Percentiles rank a stretch among this genome's conserved stretches.
phyloP scores from a whole-genome alignment of 2,113 vertebrate genomes.

The Apodemus speciosus region DNA sequence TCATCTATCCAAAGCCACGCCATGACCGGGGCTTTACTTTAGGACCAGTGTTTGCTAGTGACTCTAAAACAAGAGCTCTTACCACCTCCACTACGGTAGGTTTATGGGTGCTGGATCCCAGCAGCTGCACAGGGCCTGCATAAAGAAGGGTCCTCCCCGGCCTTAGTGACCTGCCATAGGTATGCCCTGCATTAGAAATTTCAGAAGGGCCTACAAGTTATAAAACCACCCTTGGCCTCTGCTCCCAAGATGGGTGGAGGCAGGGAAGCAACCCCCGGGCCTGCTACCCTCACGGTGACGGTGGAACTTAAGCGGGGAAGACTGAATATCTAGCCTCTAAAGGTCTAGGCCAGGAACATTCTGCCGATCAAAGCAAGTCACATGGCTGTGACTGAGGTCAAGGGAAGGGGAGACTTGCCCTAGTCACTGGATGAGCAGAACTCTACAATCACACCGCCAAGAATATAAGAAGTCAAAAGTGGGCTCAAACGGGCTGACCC shows the following conservation, averaged over 20 bases:
- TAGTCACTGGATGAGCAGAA: background rate
- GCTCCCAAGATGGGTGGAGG: background rate
- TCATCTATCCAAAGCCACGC: background rate
- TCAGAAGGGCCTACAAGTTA: background rate
- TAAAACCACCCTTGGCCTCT: background rate
- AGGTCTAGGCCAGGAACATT: background rate
- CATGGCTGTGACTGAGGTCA: background rate
- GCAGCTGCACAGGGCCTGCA: background rate
- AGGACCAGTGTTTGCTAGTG: background rate
- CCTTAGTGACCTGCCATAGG: background rate
- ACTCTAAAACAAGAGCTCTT: background rate
- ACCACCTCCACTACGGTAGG: background rate
- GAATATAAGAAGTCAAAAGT: background rate
- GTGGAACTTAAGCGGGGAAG: background rate
- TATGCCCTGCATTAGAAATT: background rate
- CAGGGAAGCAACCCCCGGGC: accelerated
- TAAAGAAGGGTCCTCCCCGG: background rate
- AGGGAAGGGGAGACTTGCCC: background rate
- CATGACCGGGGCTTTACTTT: background rate
- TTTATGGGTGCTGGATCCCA: background rate
- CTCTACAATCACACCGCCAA: background rate
- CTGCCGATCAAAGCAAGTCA: background rate
- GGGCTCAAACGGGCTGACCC: background rate
- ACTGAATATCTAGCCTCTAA: background rate
- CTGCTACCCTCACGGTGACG: background rate